Conservation (phyloP, 2,888 invertebrate genomes). For the Catocala sponsa region DNA sequence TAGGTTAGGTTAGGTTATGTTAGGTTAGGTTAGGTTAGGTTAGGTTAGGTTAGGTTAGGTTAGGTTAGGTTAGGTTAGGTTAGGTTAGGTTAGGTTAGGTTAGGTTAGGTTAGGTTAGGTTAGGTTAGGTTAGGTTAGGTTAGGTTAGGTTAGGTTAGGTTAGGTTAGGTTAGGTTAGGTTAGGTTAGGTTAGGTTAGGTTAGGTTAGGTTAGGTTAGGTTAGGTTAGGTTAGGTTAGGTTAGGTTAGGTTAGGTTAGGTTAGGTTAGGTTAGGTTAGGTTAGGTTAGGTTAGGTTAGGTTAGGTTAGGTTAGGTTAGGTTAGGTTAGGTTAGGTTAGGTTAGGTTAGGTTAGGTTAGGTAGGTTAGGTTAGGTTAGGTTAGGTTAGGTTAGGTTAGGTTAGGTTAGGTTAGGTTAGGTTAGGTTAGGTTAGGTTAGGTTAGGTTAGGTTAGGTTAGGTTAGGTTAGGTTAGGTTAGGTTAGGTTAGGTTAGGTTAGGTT, state of each 20-base stretch:
- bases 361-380: conserved; percentile 21
- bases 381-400: conserved; percentile 21
- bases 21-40: too few species aligned
- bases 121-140: conserved; percentile 17
- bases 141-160: conserved; percentile 17
- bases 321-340: conserved; percentile 21
- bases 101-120: conserved; percentile 17
- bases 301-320: conserved; percentile 21
- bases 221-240: conserved; percentile 21
- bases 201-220: conserved; percentile 17
- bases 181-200: conserved; percentile 17
- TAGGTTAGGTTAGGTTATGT: conserved; percentile 52
- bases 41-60: conserved; percentile 48
- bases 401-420: conserved; percentile 23
- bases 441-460: conserved; percentile 20
- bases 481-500: conserved; percentile 17
- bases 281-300: conserved; percentile 21
- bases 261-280: conserved; percentile 21
- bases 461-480: conserved; percentile 17
- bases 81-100: conserved; percentile 17
- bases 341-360: conserved; percentile 20
- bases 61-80: conserved; percentile 17
- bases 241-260: conserved; percentile 21
- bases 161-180: conserved; percentile 17
- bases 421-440: conserved; percentile 23